Evolutionary conservation across 2,797 vertebrate genomes (phyloP).

Genomic region (Cichlasoma orientale): DNA sequence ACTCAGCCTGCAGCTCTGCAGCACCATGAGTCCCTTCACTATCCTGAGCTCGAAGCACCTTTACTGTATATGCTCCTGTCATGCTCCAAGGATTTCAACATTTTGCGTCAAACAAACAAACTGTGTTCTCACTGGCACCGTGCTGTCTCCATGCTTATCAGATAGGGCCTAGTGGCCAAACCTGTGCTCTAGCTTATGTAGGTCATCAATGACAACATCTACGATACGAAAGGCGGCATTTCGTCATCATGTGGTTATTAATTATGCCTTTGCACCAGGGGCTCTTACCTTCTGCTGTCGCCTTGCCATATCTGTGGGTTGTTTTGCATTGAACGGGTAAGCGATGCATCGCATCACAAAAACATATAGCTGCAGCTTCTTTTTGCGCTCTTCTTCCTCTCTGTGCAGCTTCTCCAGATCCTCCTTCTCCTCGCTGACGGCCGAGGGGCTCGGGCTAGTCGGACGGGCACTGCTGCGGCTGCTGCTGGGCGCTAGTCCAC

Average conservation of each 20-base stretch:
- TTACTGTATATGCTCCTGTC: slow-evolving; percentile 29
- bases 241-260: slow-evolving; percentile 65
- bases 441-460: slow-evolving; percentile 95
- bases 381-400: slow-evolving; percentile 96
- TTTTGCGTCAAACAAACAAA: slow-evolving; percentile 57
- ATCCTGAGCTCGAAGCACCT: slow-evolving; percentile 37
- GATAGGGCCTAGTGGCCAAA: slow-evolving; percentile 56
- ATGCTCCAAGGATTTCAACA: slow-evolving; percentile 51
- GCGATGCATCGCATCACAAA: slow-evolving; percentile 98
- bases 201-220: slow-evolving; percentile 80
- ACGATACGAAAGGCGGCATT: slow-evolving; percentile 61
- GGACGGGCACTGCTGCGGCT: slow-evolving; percentile 88
- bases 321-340: slow-evolving; percentile 98
- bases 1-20: slow-evolving; percentile 70
- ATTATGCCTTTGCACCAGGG: slow-evolving; percentile 49
- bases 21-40: slow-evolving; percentile 58
- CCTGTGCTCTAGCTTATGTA: slow-evolving; percentile 69
- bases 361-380: slow-evolving; percentile 97
- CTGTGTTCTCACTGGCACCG: slow-evolving; percentile 22
- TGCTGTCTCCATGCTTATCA: slow-evolving; percentile 32
- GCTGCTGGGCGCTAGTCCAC: slow-evolving; percentile 88
- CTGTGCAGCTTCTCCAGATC: slow-evolving; percentile 94
- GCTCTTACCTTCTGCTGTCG: slow-evolving; percentile 96
- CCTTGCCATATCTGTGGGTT: slow-evolving; percentile 98
- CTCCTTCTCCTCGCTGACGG: slow-evolving; percentile 96